phyloP scores from a whole-genome alignment of 2,113 vertebrate species.

The Eonycteris spelaea region DNA sequence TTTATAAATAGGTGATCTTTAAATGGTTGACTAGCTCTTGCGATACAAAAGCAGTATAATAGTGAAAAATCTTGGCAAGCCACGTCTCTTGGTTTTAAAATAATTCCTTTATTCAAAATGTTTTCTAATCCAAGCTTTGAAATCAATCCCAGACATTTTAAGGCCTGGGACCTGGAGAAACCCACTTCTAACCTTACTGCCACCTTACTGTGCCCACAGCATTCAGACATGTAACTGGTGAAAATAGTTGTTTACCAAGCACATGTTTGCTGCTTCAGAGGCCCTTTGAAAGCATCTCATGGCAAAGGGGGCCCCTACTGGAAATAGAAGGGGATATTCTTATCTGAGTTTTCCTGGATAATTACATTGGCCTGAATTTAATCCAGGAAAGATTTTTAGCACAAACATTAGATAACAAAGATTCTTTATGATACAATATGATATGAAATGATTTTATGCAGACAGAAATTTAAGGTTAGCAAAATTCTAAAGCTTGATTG shows the following conservation, averaged over 20 bases:
- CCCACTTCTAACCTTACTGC: background rate
- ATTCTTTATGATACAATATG: constrained; percentile 74
- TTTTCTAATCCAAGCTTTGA: background rate
- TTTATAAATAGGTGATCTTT: background rate
- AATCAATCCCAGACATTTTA: background rate
- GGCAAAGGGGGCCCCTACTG: constrained; percentile 70
- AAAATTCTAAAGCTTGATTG: constrained; percentile 80
- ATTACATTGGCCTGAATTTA: constrained; percentile 75
- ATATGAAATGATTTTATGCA: constrained; percentile 79
- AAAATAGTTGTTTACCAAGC: background rate
- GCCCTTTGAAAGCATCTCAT: constrained; percentile 53
- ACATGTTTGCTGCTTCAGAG: constrained; percentile 14
- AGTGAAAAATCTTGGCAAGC: background rate
- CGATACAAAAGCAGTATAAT: background rate
- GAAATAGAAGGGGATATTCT: constrained; percentile 77
- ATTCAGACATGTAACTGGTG: background rate
- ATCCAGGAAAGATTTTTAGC: constrained; percentile 74
- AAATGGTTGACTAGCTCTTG: background rate
- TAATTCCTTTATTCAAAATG: background rate
- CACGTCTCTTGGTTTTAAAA: background rate
- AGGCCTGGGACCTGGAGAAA: background rate
- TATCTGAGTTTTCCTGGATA: constrained; percentile 74
- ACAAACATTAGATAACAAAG: constrained; percentile 65
- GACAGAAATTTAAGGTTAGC: constrained; percentile 75
- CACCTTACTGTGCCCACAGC: background rate